Evolutionary conservation across 2,888 invertebrate genomes (phyloP), one percentile per base, ranked within the genome.

Genomic region (Smittia aterrima): DNA sequence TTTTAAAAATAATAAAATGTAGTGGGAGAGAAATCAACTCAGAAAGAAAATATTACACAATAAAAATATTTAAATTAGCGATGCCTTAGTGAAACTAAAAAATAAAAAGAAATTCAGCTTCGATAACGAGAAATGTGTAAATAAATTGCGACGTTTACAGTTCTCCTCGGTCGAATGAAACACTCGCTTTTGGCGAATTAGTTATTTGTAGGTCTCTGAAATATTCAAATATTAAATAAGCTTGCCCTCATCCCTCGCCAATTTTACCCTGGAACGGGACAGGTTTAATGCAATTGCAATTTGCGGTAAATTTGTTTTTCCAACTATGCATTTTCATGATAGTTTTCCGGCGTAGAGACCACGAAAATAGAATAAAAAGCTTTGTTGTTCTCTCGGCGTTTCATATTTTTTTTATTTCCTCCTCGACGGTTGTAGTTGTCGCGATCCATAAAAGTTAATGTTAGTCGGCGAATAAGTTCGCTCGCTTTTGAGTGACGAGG

Each of bases 271-370:
- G 32, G 32, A 58, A 20, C 11, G 20, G 18, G 22, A 58, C 16
- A 58, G 16, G 58, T 58, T 20, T 58, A 58, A 58, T 58, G 58
- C 58, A 58, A 58, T 58, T 18, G 58, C 20, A 58, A 58, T 58
- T 58, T 58, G 58, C 20, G 58, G 18, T 58, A 20, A 58, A 47
- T 18, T 18, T 20, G 18, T 58, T 58, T 20, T 58, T 58, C 13
- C 20, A 58, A 9, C 58, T 9, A 20, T 18, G 16, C 58, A 58
- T 58, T 58, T 58, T 18, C 58, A 18, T 47, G 47, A n/a, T n/a
- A n/a, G 7, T 58, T 58, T 58, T 58, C 22, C 58, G 58, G 58
- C 22, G 22, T 58, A 58, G 9, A n/a, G n/a, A 4, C 58, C 22
- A 22, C 58, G 9, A 22, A 58, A 47, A 47, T 16, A 47, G 32